Evolutionary conservation across 2,888 invertebrate genomes (phyloP).

Genomic region (Hirtodrosophila confusa): DNA sequence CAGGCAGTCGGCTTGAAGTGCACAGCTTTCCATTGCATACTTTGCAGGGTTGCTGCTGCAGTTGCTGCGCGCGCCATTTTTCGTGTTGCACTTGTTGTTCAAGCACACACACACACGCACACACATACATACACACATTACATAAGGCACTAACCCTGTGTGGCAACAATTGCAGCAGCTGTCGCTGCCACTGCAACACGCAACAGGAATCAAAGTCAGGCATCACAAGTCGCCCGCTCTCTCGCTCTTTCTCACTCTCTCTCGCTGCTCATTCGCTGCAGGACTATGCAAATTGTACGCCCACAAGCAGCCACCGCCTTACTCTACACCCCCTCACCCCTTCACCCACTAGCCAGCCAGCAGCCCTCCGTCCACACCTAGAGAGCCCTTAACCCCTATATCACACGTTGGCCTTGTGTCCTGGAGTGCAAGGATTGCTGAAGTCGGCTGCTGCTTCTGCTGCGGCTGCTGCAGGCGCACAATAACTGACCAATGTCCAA

Average conservation of each 20-base stretch:
- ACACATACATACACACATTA: neutral
- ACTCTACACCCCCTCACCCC: conserved; percentile 4
- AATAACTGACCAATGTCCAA: conserved; percentile 34
- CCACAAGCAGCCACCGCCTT: conserved; percentile 11
- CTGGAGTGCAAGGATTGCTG: conserved; percentile 1
- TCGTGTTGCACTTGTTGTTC: conserved; percentile 61
- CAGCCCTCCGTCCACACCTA: too few relatives aligned
- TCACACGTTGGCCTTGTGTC: neutral
- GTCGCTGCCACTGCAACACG: conserved; percentile 11
- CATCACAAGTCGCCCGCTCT: neutral
- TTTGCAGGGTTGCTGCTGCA: conserved; percentile 59
- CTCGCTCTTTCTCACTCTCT: neutral
- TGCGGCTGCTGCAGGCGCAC: conserved; percentile 24
- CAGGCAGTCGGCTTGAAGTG: neutral
- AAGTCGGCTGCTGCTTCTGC: neutral
- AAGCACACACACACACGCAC: conserved; percentile 6
- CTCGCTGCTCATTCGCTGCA: conserved; percentile 30
- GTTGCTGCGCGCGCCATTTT: conserved; percentile 77
- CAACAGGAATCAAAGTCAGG: neutral
- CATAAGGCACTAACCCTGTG: conserved; percentile 24
- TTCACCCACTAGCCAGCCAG: too few relatives aligned
- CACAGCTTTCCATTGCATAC: conserved; percentile 53
- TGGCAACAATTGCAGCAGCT: conserved; percentile 17
- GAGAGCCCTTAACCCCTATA: neutral
- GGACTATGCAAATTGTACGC: conserved; percentile 35